Evolutionary conservation across 1,140 invertebrate species (phyloP), one percentile per base, ranked within the genome.

Genomic region (Pissodes strobi): DNA sequence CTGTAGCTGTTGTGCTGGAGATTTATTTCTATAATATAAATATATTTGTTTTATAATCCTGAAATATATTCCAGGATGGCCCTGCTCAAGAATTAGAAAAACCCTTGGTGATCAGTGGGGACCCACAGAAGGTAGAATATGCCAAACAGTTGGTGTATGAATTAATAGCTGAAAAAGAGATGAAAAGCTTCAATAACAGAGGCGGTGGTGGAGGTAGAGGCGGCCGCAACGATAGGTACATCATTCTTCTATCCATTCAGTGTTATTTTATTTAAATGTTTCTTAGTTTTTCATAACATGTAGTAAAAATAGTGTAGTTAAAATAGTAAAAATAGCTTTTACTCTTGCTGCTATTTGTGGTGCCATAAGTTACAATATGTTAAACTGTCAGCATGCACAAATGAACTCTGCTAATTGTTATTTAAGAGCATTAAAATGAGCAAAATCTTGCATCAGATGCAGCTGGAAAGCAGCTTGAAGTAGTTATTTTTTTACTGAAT

Each of bases 81-180:
- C 93, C 92, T 4, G 88, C 89, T 77, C 87, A 92, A 73, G 90
- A 92, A 87, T 83, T 83, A 79, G 88, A 90, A 71, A 98, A 98
- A 76, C 94, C 95, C 0, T 79, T 98, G 6, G 83, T 96, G 69
- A 99, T 99, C 72, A 94, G 91, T 60, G 97, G 97, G 22, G 94
- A 97, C 74, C 90, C 92, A 0, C 86, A 90, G 65, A 96, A 96
- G 81, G 93, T 96, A n/a, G 93, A 94, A 72, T 89, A 93, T 78
- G 97, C 96, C 0, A 97, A 97, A 74, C 92, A 96, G 77, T 84
- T 98, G 73, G 95, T 99, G 1, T 92, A 93, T 72, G 93, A 97
- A 74, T 82, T 98, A 27, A 88, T 97, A 53, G 88, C 89, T 1
- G 91, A 94, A 73, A 94, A 94, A 79, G 93, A 94, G 78, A 87